phyloP scores from a whole-genome alignment of 64 coral and sea anemone species.

The Stylophora pistillata region DNA sequence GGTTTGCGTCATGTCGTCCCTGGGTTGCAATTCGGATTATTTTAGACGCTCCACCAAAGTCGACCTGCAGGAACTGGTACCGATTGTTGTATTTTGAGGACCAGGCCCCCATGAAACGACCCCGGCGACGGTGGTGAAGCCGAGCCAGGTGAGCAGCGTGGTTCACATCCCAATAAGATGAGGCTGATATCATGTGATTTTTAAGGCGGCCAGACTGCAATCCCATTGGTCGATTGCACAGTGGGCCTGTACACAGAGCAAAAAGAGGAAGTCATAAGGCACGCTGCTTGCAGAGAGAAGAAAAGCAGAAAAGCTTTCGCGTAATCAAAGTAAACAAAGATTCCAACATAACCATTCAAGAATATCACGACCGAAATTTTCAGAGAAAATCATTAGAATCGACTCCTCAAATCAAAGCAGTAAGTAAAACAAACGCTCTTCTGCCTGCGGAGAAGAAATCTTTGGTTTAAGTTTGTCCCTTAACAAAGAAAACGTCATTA shows the following conservation, averaged over 20 bases:
- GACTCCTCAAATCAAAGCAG: too few relatives aligned
- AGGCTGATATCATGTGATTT: slow-evolving; percentile 77
- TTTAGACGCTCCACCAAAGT: slow-evolving; percentile 78
- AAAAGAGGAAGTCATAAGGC: neutral
- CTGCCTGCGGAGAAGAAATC: too few relatives aligned
- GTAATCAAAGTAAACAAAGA: too few relatives aligned
- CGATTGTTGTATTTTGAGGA: slow-evolving; percentile 58
- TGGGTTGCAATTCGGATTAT: slow-evolving; percentile 80
- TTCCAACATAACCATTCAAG: too few relatives aligned
- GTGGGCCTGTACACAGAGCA: slow-evolving; percentile 7
- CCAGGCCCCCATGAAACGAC: slow-evolving; percentile 59
- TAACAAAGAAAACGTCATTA: neutral
- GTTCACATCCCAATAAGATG: slow-evolving; percentile 44
- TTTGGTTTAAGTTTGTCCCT: too few relatives aligned
- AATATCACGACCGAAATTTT: too few relatives aligned
- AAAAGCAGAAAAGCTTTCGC: too few relatives aligned
- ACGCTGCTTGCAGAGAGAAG: too few relatives aligned
- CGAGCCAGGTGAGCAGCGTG: slow-evolving; percentile 59
- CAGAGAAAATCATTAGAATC: neutral
- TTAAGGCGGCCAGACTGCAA: slow-evolving; percentile 64
- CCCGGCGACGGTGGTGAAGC: slow-evolving; percentile 49
- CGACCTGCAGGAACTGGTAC: slow-evolving; percentile 78
- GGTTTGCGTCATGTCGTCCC: slow-evolving; percentile 70
- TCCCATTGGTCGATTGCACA: slow-evolving; percentile 91
- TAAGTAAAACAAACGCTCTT: too few relatives aligned